Evolutionary conservation across 2,888 invertebrate species (phyloP).

Genomic region (Mesoligia furuncula): DNA sequence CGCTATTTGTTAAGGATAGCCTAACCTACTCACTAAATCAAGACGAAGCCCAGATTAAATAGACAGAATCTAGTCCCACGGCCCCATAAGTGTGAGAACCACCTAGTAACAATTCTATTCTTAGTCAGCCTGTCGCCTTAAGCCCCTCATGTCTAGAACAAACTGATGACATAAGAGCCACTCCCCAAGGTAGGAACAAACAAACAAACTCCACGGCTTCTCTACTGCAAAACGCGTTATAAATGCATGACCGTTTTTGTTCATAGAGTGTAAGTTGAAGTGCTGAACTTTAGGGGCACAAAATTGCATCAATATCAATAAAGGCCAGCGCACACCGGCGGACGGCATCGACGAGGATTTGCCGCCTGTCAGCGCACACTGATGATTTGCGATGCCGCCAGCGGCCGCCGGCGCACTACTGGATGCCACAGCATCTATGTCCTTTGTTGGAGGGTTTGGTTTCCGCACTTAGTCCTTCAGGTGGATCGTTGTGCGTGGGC

Average conservation of each 20-base stretch:
- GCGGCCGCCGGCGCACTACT: background rate
- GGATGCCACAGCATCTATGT: background rate
- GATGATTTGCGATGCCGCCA: background rate
- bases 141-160: background rate
- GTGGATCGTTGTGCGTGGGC: too few relatives aligned
- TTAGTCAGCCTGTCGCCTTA: background rate
- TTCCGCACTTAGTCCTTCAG: too few relatives aligned
- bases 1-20: too few relatives aligned
- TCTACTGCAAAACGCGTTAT: background rate
- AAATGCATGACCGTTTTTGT: constrained; percentile 21
- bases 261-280: background rate
- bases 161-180: constrained; percentile 41
- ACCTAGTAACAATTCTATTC: constrained; percentile 10
- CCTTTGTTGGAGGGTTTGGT: too few relatives aligned
- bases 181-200: constrained; percentile 17
- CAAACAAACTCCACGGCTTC: constrained; percentile 29
- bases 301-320: constrained; percentile 27
- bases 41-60: background rate
- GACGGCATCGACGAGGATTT: background rate
- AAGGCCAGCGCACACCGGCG: background rate
- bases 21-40: background rate
- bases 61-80: background rate
- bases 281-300: background rate
- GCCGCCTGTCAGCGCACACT: background rate
- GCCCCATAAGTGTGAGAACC: background rate